phyloP scores from a whole-genome alignment of 1,140 invertebrate genomes.

The Riptortus pedestris region DNA sequence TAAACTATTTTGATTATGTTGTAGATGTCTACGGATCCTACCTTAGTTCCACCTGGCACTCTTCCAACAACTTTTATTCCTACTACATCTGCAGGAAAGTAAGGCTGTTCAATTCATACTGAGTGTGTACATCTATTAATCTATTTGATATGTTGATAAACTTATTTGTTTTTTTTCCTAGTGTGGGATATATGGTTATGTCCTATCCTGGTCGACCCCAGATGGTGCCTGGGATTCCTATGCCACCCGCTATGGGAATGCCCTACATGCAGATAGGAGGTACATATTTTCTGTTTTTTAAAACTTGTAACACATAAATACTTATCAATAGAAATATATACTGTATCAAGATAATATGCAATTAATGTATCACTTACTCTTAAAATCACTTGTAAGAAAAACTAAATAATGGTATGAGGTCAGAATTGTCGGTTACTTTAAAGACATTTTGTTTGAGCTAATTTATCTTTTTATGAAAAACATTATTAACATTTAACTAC shows the following conservation, averaged over 20 bases:
- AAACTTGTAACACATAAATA: not conserved
- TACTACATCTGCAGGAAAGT: slow-evolving; percentile 30
- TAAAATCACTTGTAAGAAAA: too few relatives aligned
- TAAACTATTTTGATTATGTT: too few relatives aligned
- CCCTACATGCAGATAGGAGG: slow-evolving; percentile 32
- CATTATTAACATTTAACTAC: too few relatives aligned
- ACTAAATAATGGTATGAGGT: too few relatives aligned
- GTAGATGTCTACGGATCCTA: slow-evolving; percentile 29
- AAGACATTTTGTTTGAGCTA: too few relatives aligned
- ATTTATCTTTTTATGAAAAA: too few relatives aligned
- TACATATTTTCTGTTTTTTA: slow-evolving; percentile 17
- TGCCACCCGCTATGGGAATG: slow-evolving; percentile 39
- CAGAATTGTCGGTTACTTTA: too few relatives aligned
- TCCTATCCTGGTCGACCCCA: slow-evolving; percentile 45
- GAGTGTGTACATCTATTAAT: not conserved
- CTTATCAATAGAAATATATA: too few relatives aligned
- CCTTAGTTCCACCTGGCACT: slow-evolving; percentile 27
- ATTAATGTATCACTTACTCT: too few relatives aligned
- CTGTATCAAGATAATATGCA: too few relatives aligned
- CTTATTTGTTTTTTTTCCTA: slow-evolving; percentile 23
- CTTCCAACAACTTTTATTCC: slow-evolving; percentile 31
- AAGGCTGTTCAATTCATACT: not conserved
- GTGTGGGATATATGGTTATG: slow-evolving; percentile 37
- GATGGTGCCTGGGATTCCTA: slow-evolving; percentile 43
- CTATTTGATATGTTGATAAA: not conserved